A percentile compares a stretch with the other conserved stretches of the same genome.
phyloP scores from a whole-genome alignment of 2,797 vertebrate species.

The Ataeniobius toweri region DNA sequence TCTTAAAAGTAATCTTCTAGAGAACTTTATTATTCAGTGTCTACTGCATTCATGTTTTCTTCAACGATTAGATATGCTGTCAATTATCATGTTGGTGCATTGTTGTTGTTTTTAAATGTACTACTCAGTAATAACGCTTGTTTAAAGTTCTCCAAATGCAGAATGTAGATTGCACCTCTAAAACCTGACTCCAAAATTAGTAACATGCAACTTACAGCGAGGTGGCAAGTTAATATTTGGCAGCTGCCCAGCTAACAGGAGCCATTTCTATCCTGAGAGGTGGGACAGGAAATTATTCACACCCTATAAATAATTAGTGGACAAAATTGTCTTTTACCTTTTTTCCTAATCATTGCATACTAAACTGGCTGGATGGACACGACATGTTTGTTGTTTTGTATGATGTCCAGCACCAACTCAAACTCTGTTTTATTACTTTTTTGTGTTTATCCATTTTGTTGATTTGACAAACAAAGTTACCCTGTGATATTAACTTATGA shows the following conservation, averaged over 20 bases:
- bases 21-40: neutral
- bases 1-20: neutral
- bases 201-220: slow-evolving; percentile 5
- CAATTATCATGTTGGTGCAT: neutral
- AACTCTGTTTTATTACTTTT: slow-evolving; percentile 6
- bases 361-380: neutral
- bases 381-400: slow-evolving; percentile 15
- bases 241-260: slow-evolving; percentile 11
- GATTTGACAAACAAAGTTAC: slow-evolving; percentile 13
- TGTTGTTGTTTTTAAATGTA: neutral
- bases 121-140: neutral
- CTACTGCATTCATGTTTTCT: slow-evolving; percentile 10
- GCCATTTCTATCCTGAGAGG: neutral
- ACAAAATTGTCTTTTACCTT: neutral
- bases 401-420: slow-evolving; percentile 10
- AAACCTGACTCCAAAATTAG: neutral
- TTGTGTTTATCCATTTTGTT: neutral
- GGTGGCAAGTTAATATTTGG: neutral
- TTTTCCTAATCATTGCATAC: neutral
- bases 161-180: slow-evolving; percentile 4
- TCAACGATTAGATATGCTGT: slow-evolving; percentile 6
- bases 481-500: neutral
- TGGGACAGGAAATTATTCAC: slow-evolving; percentile 10
- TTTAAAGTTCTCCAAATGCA: slow-evolving; percentile 1
- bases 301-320: slow-evolving; percentile 9